Base-by-base conservation (phyloP, 1,140 invertebrate genomes). In the Pseudomyrmex cubaensis region DNA sequence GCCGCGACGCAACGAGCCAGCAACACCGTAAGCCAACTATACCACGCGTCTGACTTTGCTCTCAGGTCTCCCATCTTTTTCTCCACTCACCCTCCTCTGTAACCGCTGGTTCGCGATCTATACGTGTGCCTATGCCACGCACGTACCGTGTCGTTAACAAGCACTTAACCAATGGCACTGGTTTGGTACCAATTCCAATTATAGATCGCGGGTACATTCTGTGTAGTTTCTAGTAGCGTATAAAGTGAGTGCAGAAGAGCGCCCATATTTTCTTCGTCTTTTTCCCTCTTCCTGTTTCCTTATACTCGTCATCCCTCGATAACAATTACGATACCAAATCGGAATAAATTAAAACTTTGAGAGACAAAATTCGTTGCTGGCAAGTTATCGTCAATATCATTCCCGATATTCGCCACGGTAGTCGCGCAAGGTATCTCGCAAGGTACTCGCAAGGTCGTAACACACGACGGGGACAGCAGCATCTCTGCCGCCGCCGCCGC, bases 181-280 rank as follows among this genome's bases (percentile, higher is more conserved):
- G 87, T 89, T 88, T 70, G n/a, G 74, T 73, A 86, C 78, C 87
- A 80, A 88, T 86, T 89, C 87, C 87, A 89, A 89, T 89, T 89
- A 89, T 86, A 89, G 87, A 88, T 75, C 69, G 72, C 64, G 75
- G 82, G 67, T 80, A 77, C 76, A 77, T 89, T 73, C 70, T 72
- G 73, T 46, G 62, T 62, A 61, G 62, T 50, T 50, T 54, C 48
- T 56, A 72, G 57, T 64, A 85, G 64, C 52, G 78, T 63, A 67
- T 67, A 76, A 17, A 77, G 9, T 17, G 64, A 2, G 3, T 25
- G n/a, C 74, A 17, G n/a, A 56, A 17, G 20, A 52, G 17, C 74
- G n/a, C 13, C 17, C 56, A 0, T 74, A 63, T 22, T 70, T 62
- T 67, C 35, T 64, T 52, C 64, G 25, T 69, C 35, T 22, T 56